Conservation (phyloP, 2,113 vertebrate species). For the Nestor notabilis region DNA sequence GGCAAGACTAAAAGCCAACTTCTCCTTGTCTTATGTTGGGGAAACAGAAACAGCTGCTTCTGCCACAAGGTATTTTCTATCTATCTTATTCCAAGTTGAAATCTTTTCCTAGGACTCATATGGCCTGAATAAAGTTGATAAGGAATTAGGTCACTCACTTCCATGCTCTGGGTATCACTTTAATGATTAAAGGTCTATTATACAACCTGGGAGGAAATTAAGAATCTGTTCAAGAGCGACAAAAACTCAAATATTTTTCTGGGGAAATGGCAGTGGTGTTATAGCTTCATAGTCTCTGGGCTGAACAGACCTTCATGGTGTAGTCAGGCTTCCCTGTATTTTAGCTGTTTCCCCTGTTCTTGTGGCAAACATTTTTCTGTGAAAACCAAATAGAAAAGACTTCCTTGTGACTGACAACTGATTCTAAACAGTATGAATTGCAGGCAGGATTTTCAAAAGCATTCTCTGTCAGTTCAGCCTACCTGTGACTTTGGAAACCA, state of each 20-base stretch:
- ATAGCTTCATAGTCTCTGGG: not conserved
- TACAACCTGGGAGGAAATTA: not conserved
- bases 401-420: not conserved
- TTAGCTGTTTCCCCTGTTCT: not conserved
- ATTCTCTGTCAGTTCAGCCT: not conserved
- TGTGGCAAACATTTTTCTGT: not conserved
- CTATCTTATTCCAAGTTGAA: not conserved
- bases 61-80: not conserved
- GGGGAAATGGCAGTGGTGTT: not conserved
- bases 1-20: not conserved
- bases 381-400: not conserved
- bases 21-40: rapidly evolving
- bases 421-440: not conserved
- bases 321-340: not conserved
- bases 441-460: not conserved
- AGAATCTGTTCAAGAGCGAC: not conserved
- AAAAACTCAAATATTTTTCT: not conserved
- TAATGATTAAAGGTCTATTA: not conserved
- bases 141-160: not conserved
- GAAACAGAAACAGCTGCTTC: not conserved
- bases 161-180: not conserved
- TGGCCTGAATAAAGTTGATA: not conserved
- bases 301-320: not conserved
- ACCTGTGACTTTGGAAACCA: not conserved
- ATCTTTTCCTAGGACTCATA: not conserved